Evolutionary conservation across 2,113 vertebrate species (phyloP).

Genomic region (Phylloscopus trochiloides): DNA sequence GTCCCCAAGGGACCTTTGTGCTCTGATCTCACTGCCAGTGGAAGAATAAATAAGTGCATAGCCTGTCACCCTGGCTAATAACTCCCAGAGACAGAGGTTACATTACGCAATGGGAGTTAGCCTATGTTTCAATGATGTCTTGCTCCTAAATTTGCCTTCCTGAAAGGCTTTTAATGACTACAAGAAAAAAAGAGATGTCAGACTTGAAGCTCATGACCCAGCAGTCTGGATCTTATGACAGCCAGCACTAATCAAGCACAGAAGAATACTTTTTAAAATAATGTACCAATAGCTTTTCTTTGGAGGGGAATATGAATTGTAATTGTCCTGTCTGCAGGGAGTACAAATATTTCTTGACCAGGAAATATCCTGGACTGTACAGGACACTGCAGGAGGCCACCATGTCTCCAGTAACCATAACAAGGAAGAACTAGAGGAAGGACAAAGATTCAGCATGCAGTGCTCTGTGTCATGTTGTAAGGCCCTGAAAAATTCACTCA

Average conservation of each 20-base stretch:
- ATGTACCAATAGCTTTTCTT: background rate
- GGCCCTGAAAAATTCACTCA: background rate
- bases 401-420: background rate
- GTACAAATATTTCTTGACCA: background rate
- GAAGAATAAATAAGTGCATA: background rate
- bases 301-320: background rate
- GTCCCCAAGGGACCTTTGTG: background rate
- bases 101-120: constrained; percentile 11
- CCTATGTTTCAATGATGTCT: constrained; percentile 17
- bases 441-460: background rate
- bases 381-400: background rate
- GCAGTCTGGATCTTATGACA: background rate
- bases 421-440: background rate
- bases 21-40: background rate
- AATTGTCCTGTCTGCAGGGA: background rate
- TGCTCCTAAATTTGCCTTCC: constrained; percentile 36
- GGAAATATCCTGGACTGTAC: background rate
- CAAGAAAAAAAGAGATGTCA: background rate
- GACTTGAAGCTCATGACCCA: background rate
- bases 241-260: background rate
- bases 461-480: rapidly evolving
- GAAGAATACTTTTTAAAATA: background rate
- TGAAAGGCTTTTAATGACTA: constrained; percentile 28
- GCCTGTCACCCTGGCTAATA: background rate
- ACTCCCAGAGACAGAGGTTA: constrained; percentile 24